Base-by-base conservation (phyloP, 2,113 vertebrate genomes). In the Ceuthmochares aereus region DNA sequence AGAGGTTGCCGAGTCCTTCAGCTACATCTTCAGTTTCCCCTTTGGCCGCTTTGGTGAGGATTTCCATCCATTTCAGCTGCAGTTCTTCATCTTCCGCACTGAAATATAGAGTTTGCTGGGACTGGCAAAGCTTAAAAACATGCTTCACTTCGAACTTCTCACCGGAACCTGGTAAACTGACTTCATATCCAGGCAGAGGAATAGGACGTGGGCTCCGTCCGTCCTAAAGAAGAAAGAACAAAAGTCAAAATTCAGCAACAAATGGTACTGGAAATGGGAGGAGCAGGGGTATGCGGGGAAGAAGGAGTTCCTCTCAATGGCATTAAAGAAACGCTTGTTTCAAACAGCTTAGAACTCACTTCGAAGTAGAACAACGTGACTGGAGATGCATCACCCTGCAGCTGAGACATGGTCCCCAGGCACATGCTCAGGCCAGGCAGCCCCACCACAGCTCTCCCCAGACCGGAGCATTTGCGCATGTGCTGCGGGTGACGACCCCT, bases 21-120 rank as follows among this genome's bases (percentile, higher is more conserved):
- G 95, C 92, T 84, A 90, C 40, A 89, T 81, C 97, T 91, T 84
- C 72, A 9, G 49, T 72, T 63, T 98, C 98, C 47, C 98, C 98
- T 37, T 90, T 97, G 63, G 98, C 93, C 11, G 98, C 98, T 89
- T 94, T 97, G 62, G 97, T 98, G 93, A 99, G 98, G 82, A 98
- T 76, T 69, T 98, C 98, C 96, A 98, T 93, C 99, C 99, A 99
- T 94, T 97, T 98, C 89, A 95, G 91, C 93, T 98, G 98, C 62
- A 98, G 93, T 68, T 99, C 98, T 45, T 97, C 96, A 20, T 99
- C 98, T 27, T 98, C 97, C 6, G 98, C 96, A 43, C 98, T 98
- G 96, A 99, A 97, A 96, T 98, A 98, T 19, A 99, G 95, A 73
- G 97, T 97, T 93, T 98, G 98, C 93, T 98, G 98, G 82, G 97